Conservation (phyloP, 2,888 invertebrate genomes). For the Coecobrya sp. region DNA sequence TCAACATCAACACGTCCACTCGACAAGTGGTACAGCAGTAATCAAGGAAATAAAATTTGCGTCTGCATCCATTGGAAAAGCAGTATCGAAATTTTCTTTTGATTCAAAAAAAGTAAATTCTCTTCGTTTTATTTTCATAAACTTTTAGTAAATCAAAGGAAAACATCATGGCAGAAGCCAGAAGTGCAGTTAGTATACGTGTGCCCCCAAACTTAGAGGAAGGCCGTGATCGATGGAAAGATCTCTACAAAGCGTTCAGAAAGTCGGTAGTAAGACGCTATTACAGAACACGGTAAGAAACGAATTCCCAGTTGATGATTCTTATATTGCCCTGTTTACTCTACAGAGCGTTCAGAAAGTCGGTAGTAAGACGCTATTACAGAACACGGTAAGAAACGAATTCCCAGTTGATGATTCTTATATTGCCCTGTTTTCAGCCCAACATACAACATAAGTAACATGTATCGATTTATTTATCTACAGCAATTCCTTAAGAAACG, state of each 20-base stretch:
- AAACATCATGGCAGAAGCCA: conserved; percentile 88
- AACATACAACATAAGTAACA: not conserved
- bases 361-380: conserved; percentile 87
- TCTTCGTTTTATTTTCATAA: not conserved
- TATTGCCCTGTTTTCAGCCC: not conserved
- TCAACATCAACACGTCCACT: too few species aligned
- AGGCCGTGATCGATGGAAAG: conserved; percentile 87
- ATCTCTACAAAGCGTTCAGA: conserved; percentile 87
- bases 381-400: conserved; percentile 87
- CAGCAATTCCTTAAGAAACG: conserved; percentile 88
- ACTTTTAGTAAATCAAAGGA: not conserved
- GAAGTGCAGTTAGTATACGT: conserved; percentile 87
- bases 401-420: too few species aligned
- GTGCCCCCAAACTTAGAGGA: conserved; percentile 87
- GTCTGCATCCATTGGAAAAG: too few species aligned
- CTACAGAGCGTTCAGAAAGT: conserved; percentile 87
- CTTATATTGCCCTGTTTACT: too few species aligned
- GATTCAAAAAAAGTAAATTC: not conserved
- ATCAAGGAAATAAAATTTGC: too few species aligned
- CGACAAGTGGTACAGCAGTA: too few species aligned
- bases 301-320: too few species aligned
- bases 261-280: conserved; percentile 87
- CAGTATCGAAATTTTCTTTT: too few species aligned
- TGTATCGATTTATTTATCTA: too few species aligned
- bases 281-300: conserved; percentile 87